Base-by-base conservation (phyloP, 30 jellyfish, hydroid and myxozoan species). In the Nemopilema nomurai region DNA sequence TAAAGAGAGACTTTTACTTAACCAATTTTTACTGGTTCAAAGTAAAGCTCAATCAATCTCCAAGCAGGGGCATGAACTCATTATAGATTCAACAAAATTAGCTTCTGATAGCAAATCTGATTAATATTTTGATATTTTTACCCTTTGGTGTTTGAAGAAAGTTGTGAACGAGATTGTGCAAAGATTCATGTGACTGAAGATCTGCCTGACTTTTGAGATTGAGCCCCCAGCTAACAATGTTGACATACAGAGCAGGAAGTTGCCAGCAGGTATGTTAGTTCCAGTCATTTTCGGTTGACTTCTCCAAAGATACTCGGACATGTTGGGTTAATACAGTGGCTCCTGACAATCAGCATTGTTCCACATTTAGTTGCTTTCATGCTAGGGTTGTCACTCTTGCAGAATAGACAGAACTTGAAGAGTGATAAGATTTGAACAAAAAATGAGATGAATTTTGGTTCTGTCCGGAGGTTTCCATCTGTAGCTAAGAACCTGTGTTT, bases 251-350 rank as follows among this genome's bases (percentile, higher is more conserved):
- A 84, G 92, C 13, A 84, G 83, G 31, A 84, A 62, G 74, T 84
- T 84, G 69, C 92, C 88, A 1, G 92, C 88, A 0, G 92, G 88
- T 30, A 66, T 62, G 24, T 73, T 84, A 9, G 87, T 51, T 29
- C 87, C 87, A 3, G 87, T 4, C 81, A 84, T 71, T 30, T 62
- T 28, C 16, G 92, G 92, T 33, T 84, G 92, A 73, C 82, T 84
- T 22, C 49, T 49, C 92, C 92, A 84, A 8, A 62, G n/a, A 25
- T 24, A 13, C 23, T 72, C 83, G 31, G 21, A 33, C 83, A 72
- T 29, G 27, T 9, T 29, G 83, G 67, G 32, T 72, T 72, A 27
- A 72, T 72, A 63, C 83, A 72, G 83, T 25, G 24, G 51, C 83
- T 72, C 69, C 51, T 72, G 27, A 72, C 49, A 21, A 41, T 31